A percentile compares a stretch with the other conserved stretches of the same genome.
These are phyloP conservation scores for Heliconius eleuchia DNA, from an alignment of 1,140 invertebrate genomes.

Conservation along the genomic window DNA sequence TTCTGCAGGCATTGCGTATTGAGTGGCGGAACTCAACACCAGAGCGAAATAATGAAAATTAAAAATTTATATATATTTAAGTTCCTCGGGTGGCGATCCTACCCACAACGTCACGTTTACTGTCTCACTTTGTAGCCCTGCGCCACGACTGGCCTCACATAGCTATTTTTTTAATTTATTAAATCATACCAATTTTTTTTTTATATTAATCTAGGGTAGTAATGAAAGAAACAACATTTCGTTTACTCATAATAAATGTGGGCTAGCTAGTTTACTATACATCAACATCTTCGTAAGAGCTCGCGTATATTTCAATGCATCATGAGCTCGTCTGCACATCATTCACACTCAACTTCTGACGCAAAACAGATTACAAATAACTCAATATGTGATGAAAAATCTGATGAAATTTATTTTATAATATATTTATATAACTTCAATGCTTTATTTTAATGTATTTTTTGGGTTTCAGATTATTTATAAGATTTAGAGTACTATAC, in stretches of 20 bases:
- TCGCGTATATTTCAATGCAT: conserved; percentile 26
- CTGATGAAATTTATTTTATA: conserved; percentile 26
- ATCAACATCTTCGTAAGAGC: conserved; percentile 31
- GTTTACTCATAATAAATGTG: conserved; percentile 7
- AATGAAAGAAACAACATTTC: neutral
- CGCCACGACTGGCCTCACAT: too few relatives aligned
- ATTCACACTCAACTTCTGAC: conserved; percentile 33
- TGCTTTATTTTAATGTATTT: neutral
- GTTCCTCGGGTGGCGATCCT: too few relatives aligned
- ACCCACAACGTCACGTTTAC: too few relatives aligned
- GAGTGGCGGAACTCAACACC: too few relatives aligned
- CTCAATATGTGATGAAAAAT: conserved; percentile 24
- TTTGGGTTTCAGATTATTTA: conserved; percentile 3
- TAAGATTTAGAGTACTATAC: neutral
- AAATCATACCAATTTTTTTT: neutral
- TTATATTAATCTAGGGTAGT: neutral
- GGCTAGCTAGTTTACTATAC: conserved; percentile 20
- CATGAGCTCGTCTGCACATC: conserved; percentile 33
- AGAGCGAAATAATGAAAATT: too few relatives aligned
- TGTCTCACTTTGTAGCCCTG: too few relatives aligned
- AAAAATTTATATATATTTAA: too few relatives aligned
- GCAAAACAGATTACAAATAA: conserved; percentile 31
- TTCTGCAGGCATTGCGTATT: too few relatives aligned
- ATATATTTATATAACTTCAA: neutral
- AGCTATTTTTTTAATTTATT: too few relatives aligned